Evolutionary conservation across 1,140 invertebrate species (phyloP).

Genomic region (Pygmarrhopalites habei): DNA sequence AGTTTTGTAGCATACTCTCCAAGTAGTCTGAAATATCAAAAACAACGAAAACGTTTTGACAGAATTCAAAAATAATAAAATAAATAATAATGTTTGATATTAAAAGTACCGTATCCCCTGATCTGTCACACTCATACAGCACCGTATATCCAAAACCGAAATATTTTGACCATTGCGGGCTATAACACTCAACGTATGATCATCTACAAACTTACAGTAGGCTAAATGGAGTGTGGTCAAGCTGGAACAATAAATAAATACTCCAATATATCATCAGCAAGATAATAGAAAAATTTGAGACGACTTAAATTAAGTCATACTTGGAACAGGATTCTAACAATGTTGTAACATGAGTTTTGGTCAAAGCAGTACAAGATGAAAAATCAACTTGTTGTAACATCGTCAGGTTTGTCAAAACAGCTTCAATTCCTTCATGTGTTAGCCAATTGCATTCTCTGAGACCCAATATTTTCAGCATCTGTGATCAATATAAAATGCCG

Average conservation of each 20-base stretch:
- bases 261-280: no score
- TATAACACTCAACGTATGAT: constrained; percentile 10
- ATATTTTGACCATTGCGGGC: constrained; percentile 6
- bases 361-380: constrained; percentile 1
- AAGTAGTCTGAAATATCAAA: no score
- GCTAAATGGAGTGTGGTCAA: constrained; percentile 7
- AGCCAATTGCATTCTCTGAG: constrained; percentile 18
- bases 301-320: no score
- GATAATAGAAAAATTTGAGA: no score
- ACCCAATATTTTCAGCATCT: background rate
- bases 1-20: no score
- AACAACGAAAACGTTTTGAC: no score
- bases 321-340: constrained; percentile 10
- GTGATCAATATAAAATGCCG: no score
- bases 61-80: no score
- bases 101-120: constrained; percentile 7
- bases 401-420: constrained; percentile 9
- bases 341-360: constrained; percentile 5
- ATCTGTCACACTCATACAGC: constrained; percentile 14
- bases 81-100: no score
- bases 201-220: constrained; percentile 10
- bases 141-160: constrained; percentile 9
- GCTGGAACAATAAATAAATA: no score
- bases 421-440: constrained; percentile 9
- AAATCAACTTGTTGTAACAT: constrained; percentile 13